phyloP scores from a whole-genome alignment of 2,888 invertebrate genomes.

The Ptychoptera contaminata region DNA sequence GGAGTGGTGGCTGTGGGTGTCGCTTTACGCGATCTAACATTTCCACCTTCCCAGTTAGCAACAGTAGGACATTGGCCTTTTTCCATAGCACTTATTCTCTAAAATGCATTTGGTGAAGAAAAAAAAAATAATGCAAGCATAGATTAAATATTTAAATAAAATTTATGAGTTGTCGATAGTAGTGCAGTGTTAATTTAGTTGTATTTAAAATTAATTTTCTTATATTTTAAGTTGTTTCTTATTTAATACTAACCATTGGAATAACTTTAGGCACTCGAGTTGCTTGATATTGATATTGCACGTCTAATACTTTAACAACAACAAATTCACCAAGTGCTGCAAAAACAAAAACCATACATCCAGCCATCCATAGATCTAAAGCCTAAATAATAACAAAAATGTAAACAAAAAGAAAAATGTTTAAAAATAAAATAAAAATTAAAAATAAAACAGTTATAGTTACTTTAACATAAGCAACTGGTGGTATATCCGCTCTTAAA shows the following conservation, averaged over 20 bases:
- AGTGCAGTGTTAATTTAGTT: slow-evolving; percentile 1
- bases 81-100: slow-evolving; percentile 48
- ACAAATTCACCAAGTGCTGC: slow-evolving; percentile 71
- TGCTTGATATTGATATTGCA: slow-evolving; percentile 51
- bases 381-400: slow-evolving; percentile 51
- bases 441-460: slow-evolving; percentile 9
- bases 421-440: slow-evolving; percentile 2
- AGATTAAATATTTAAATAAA: neutral
- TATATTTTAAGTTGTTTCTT: neutral
- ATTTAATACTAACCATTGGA: slow-evolving; percentile 23
- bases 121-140: slow-evolving; percentile 2
- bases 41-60: slow-evolving; percentile 47
- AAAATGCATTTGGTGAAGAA: slow-evolving; percentile 14
- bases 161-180: too few relatives aligned
- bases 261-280: slow-evolving; percentile 32
- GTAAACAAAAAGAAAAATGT: slow-evolving; percentile 12
- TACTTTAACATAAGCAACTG: slow-evolving; percentile 77
- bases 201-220: too few relatives aligned
- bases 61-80: slow-evolving; percentile 50
- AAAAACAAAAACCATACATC: slow-evolving; percentile 76
- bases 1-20: slow-evolving; percentile 31
- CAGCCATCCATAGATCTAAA: slow-evolving; percentile 76
- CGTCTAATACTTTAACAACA: slow-evolving; percentile 64
- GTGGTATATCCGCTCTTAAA: slow-evolving; percentile 64
- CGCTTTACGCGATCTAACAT: slow-evolving; percentile 43